Conservation (phyloP, 2,797 vertebrate genomes). For the Coendou prehensilis region DNA sequence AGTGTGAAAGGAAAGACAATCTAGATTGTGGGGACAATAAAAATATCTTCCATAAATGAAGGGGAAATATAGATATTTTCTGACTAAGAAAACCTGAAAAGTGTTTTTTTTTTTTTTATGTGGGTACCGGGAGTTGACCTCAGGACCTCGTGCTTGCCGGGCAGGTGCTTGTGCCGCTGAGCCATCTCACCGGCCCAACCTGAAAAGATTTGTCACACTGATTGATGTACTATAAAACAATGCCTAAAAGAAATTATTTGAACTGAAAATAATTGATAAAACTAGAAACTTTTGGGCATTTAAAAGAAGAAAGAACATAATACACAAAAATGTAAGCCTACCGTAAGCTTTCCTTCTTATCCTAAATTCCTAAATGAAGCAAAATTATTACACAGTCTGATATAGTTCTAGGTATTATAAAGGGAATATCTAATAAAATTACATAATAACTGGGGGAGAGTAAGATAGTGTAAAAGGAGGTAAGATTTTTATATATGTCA, state of each 20-base stretch:
- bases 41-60: not conserved
- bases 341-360: not conserved
- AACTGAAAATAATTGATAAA: slow-evolving; percentile 9
- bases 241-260: not conserved
- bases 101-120: too few relatives aligned
- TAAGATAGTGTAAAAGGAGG: not conserved
- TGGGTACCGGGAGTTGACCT: too few relatives aligned
- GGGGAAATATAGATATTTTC: slow-evolving; percentile 5
- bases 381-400: not conserved
- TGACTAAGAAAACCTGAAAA: not conserved
- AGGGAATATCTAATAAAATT: slow-evolving; percentile 18
- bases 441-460: not conserved
- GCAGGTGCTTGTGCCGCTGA: too few relatives aligned
- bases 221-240: not conserved
- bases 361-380: not conserved
- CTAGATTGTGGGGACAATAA: not conserved
- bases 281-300: not conserved
- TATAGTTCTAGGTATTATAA: not conserved
- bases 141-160: too few relatives aligned
- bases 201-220: not conserved
- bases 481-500: not conserved
- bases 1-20: not conserved
- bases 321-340: not conserved
- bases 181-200: too few relatives aligned
- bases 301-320: not conserved